A percentile compares a stretch with the other conserved stretches of the same genome.
Conservation (phyloP, 1,140 invertebrate species). For the Cephus cinctus region DNA sequence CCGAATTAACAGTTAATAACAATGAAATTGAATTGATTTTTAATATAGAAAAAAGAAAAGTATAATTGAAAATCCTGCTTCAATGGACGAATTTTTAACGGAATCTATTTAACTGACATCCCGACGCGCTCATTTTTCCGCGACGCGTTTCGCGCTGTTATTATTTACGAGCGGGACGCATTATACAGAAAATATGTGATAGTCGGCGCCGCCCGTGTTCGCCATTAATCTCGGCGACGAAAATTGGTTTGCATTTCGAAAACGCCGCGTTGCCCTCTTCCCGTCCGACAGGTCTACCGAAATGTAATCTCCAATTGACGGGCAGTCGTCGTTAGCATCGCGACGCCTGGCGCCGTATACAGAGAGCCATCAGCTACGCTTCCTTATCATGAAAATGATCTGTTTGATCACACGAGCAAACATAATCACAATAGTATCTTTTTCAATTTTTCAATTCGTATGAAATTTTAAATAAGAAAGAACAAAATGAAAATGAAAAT, state of each 20-base stretch:
- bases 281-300: slow-evolving; percentile 18
- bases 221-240: slow-evolving; percentile 42
- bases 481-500: too few species aligned
- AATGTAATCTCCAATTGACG: slow-evolving; percentile 29
- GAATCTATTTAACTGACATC: slow-evolving; percentile 34
- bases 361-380: too few species aligned
- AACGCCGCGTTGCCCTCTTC: slow-evolving; percentile 17
- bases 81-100: slow-evolving; percentile 28
- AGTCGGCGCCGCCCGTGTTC: slow-evolving; percentile 34
- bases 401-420: too few species aligned
- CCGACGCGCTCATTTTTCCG: slow-evolving; percentile 25
- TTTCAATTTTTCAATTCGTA: too few species aligned
- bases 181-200: slow-evolving; percentile 46
- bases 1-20: too few species aligned
- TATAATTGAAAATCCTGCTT: not conserved
- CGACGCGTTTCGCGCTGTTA: slow-evolving; percentile 28
- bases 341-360: too few species aligned
- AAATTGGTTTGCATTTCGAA: slow-evolving; percentile 47
- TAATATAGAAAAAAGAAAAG: too few species aligned
- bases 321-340: too few species aligned
- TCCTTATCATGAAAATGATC: too few species aligned
- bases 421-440: too few species aligned
- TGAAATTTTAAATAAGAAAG: too few species aligned
- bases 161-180: slow-evolving; percentile 46
- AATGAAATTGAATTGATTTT: too few species aligned